Percentiles rank a stretch among this genome's conserved stretches.
phyloP scores from a whole-genome alignment of 2,113 vertebrate genomes.

The Megaptera novaeangliae region DNA sequence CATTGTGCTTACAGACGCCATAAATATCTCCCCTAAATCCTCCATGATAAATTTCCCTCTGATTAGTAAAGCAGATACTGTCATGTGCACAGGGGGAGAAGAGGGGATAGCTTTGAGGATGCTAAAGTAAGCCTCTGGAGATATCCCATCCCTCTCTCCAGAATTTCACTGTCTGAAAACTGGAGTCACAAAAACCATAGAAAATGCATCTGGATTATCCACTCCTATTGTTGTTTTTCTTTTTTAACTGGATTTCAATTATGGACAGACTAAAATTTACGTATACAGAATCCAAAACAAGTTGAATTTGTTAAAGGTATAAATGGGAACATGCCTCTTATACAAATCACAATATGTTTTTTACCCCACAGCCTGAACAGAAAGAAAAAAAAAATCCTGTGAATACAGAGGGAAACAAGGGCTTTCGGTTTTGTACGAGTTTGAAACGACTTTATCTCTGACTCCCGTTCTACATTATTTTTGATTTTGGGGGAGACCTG shows the following conservation, averaged over 20 bases:
- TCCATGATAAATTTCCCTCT: conserved; percentile 82
- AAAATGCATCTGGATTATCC: conserved; percentile 69
- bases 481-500: conserved; percentile 61
- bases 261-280: conserved; percentile 73
- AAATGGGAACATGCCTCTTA: conserved; percentile 75
- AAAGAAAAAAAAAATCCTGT: not conserved
- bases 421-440: conserved; percentile 64
- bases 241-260: conserved; percentile 38
- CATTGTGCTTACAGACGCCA: conserved; percentile 68
- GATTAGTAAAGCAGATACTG: conserved; percentile 86
- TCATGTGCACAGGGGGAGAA: conserved; percentile 69
- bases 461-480: conserved; percentile 65
- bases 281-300: conserved; percentile 54
- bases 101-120: conserved; percentile 80
- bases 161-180: conserved; percentile 77
- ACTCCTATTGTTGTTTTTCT: conserved; percentile 23
- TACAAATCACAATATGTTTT: conserved; percentile 80
- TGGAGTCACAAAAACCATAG: conserved; percentile 69
- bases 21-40: conserved; percentile 79
- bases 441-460: conserved; percentile 67
- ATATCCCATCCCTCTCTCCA: conserved; percentile 73
- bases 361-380: conserved; percentile 21
- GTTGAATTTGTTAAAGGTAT: conserved; percentile 46
- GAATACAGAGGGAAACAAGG: conserved; percentile 50
- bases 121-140: conserved; percentile 65